Conservation (phyloP, 1,140 invertebrate species). For the Coenobita brevimanus region DNA sequence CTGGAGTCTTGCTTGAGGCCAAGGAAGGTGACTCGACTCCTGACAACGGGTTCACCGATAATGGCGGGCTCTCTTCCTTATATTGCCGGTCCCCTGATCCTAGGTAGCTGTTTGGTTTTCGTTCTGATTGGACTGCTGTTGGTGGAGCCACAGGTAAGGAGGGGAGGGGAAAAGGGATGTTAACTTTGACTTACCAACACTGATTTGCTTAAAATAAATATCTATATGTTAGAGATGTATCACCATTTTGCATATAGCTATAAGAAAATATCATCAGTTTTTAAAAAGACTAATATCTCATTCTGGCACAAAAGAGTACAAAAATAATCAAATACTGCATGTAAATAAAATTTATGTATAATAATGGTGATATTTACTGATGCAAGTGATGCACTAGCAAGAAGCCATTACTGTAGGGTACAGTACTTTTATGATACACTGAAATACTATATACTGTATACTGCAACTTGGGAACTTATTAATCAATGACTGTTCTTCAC, state of each 20-base stretch:
- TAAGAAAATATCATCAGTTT: too few species aligned
- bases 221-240: too few species aligned
- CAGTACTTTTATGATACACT: background rate
- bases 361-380: too few species aligned
- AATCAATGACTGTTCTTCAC: background rate
- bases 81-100: conserved; percentile 51
- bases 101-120: conserved; percentile 73
- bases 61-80: conserved; percentile 67
- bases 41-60: conserved; percentile 55
- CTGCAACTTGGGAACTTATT: background rate
- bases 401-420: too few species aligned
- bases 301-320: too few species aligned
- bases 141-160: conserved; percentile 43
- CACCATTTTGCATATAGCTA: too few species aligned
- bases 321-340: too few species aligned
- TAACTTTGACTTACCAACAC: too few species aligned
- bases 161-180: background rate
- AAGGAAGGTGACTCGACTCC: conserved; percentile 63
- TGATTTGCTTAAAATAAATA: too few species aligned
- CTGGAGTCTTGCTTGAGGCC: conserved; percentile 58
- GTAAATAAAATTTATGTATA: too few species aligned
- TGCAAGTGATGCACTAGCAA: too few species aligned
- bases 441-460: background rate
- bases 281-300: too few species aligned
- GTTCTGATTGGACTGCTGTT: conserved; percentile 80